Evolutionary conservation across 2,113 vertebrate species (phyloP), one percentile per base, ranked within the genome.

Genomic region (Hydrolagus affinis): DNA sequence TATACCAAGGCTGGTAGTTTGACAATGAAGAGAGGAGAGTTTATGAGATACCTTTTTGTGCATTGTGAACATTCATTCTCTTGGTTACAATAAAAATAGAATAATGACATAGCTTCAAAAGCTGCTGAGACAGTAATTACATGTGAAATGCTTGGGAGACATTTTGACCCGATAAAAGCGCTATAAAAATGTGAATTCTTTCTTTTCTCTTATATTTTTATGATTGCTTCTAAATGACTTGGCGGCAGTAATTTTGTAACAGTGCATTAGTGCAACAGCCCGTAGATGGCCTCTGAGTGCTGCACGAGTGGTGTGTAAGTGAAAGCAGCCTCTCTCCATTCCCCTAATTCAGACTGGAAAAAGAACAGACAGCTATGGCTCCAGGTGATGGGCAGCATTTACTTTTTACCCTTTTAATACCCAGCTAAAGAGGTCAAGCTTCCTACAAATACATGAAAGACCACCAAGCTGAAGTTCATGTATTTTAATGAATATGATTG

Each of bases 401-500:
- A 64, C 62, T 28, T 83, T 83, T 32, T 83, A 83, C 60, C 62
- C 78, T 64, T 66, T 83, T 83, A 80, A 83, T 66, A 83, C 78
- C 17, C 15, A 83, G 78, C 78, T 83, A 83, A 83, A 83, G 77
- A 83, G 78, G 78, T 83, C 78, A 83, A 66, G 60, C 6, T 83
- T 68, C 60, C 62, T 62, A 68, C 78, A 83, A 83, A 83, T 32
- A 83, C 62, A 83, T 83, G 78, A 83, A 83, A 83, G 78, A 83
- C 78, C 78, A 83, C 78, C 62, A 64, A 21, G 78, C 78, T 83
- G 78, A 66, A 25, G 62, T 83, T 66, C 25, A 30, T 83, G 78
- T 66, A 28, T 32, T 66, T 83, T 83, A 83, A 83, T 83, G 78
- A 83, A 83, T 66, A 83, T 83, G 78, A 83, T 83, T 83, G 78